Evolutionary conservation across 2,797 vertebrate genomes (phyloP), one percentile per base, ranked within the genome.

Genomic region (Crocodylus rhombifer): DNA sequence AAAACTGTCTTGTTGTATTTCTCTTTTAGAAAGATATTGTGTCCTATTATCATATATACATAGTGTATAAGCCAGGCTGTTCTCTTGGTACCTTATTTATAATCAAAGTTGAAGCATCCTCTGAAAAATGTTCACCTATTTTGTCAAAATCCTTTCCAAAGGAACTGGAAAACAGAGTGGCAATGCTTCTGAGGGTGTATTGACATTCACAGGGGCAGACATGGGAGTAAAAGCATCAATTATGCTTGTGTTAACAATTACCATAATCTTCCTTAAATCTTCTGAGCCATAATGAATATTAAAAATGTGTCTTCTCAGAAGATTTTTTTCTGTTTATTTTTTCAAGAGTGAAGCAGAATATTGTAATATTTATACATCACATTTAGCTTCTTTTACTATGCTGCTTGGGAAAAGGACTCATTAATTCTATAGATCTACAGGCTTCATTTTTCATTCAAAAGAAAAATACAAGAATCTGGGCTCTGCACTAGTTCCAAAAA

Each of bases 211-310:
- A 82, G 94, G 89, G 88, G 79, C 73, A 84, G 69, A 51, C 2
- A 2, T 33, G 74, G 67, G 51, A 9, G 61, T 30, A 84, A 36
- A 86, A 77, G 77, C 8, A 65, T 89, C 74, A 63, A 4, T 76
- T 33, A 69, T 1, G 12, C 64, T 88, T 74, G 21, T 63, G 71
- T 63, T 80, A 42, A 62, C 81, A 84, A 90, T 96, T 88, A 93
- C 25, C 75, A 82, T 86, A 51, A 90, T 91, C 84, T 87, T 78
- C 82, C 65, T 91, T 69, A 79, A 61, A 61, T 91, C 90, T 84
- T 73, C 89, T 71, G 80, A 1, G 1, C 15, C 3, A 42, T 26
- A 62, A 73, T 14, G 62, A 28, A 90, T 90, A 69, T 69, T 84
- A 26, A 75, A 91, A 84, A 86, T 65, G 25, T 81, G 64, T 77